A percentile compares a stretch with the other conserved stretches of the same genome.
phyloP scores from a whole-genome alignment of 1,140 invertebrate genomes.

The Drosophila arizonae region DNA sequence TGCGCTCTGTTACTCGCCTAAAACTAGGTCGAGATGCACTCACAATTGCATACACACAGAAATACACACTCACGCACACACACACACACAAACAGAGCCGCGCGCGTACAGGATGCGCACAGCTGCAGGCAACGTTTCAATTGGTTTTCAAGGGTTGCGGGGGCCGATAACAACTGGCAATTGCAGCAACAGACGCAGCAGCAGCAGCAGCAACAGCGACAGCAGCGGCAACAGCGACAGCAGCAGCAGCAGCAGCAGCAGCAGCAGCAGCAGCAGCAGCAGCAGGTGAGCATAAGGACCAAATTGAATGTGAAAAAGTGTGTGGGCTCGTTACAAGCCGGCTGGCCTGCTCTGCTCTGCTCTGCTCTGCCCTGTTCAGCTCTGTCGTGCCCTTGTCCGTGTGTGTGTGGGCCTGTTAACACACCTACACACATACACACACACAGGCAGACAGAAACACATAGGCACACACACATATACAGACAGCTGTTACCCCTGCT shows the following conservation, averaged over 20 bases:
- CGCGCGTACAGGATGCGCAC: constrained; percentile 22
- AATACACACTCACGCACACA: constrained; percentile 18
- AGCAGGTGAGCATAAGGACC: constrained; percentile 70
- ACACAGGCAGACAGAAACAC: constrained; percentile 3
- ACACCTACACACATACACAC: constrained; percentile 13
- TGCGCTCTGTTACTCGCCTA: constrained; percentile 28
- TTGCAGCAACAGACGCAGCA: constrained; percentile 23
- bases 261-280: constrained; percentile 43
- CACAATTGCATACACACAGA: constrained; percentile 28
- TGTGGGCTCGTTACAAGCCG: constrained; percentile 43
- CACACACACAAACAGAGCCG: constrained; percentile 28
- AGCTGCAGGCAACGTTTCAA: constrained; percentile 68
- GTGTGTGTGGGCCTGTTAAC: background rate
- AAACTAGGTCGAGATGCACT: constrained; percentile 77
- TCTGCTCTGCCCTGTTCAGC: background rate
- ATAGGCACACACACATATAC: constrained; percentile 6
- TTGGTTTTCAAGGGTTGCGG: constrained; percentile 64
- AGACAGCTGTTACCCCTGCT: background rate
- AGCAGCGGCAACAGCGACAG: constrained; percentile 46
- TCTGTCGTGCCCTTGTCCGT: background rate
- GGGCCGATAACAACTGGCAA: constrained; percentile 12
- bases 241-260: constrained; percentile 29
- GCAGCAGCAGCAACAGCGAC: background rate
- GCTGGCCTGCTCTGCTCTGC: constrained; percentile 8
- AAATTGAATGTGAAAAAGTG: constrained; percentile 52